Evolutionary conservation across 2,888 invertebrate species (phyloP).

Genomic region (Sinodicranocentrus sp.): DNA sequence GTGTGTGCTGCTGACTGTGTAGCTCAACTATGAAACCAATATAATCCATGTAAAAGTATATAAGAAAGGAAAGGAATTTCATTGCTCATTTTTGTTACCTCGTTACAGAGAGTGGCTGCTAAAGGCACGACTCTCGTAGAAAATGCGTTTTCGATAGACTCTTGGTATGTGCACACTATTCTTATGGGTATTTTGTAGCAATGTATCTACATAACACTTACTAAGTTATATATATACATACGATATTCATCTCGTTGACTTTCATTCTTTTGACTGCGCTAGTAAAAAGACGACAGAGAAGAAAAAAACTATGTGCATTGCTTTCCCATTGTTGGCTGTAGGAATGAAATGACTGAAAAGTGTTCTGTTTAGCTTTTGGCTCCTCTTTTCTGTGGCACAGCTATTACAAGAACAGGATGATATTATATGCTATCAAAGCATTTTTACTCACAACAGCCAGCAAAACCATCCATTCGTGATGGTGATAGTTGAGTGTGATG

Average conservation of each 20-base stretch:
- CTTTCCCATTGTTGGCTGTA: slow-evolving; percentile 32
- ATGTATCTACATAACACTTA: slow-evolving; percentile 13
- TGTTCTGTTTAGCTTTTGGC: slow-evolving; percentile 45
- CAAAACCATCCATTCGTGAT: slow-evolving; percentile 28
- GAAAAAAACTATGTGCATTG: slow-evolving; percentile 9
- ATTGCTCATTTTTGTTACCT: slow-evolving; percentile 64
- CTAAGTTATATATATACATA: slow-evolving; percentile 1
- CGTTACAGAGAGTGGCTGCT: slow-evolving; percentile 41
- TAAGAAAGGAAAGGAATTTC: slow-evolving; percentile 54
- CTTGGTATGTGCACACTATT: slow-evolving; percentile 31
- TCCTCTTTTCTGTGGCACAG: slow-evolving; percentile 27
- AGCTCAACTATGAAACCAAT: too few species aligned
- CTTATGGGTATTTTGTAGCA: slow-evolving; percentile 2
- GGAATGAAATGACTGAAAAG: slow-evolving; percentile 13
- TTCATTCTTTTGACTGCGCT: background rate
- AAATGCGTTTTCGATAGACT: slow-evolving; percentile 56
- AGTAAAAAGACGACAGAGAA: background rate
- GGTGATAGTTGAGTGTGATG: slow-evolving; percentile 4
- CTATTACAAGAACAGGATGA: background rate
- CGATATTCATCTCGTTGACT: background rate
- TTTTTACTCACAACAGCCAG: background rate
- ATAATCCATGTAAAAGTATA: too few species aligned
- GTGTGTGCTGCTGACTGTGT: slow-evolving; percentile 1
- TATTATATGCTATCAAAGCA: background rate
- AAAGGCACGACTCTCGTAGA: slow-evolving; percentile 48